A percentile compares a stretch with the other conserved stretches of the same genome.
Conservation (phyloP, 1,140 invertebrate species). For the Uloborus diversus region DNA sequence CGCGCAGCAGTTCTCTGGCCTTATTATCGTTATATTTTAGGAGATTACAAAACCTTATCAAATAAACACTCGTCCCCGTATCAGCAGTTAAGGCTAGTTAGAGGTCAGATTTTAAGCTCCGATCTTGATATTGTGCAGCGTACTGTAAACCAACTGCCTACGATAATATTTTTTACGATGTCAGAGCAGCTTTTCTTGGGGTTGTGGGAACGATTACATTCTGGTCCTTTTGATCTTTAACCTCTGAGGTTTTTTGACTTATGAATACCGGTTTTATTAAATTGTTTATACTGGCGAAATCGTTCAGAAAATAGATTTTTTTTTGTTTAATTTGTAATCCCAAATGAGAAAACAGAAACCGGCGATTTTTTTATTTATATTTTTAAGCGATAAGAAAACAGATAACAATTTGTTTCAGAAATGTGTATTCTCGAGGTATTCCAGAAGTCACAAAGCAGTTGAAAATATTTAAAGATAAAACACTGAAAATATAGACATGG, state of each 20-base stretch:
- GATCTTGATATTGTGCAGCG: background rate
- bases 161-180: conserved; percentile 31
- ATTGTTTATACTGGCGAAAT: too few species aligned
- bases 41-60: conserved; percentile 37
- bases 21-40: conserved; percentile 39
- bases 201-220: conserved; percentile 34
- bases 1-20: background rate
- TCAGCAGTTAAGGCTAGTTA: conserved; percentile 6
- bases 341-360: too few species aligned
- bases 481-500: too few species aligned
- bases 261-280: too few species aligned
- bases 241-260: conserved; percentile 37
- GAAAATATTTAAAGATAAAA: too few species aligned
- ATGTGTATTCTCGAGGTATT: too few species aligned
- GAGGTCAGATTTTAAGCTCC: conserved; percentile 32
- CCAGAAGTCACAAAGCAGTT: too few species aligned
- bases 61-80: conserved; percentile 31
- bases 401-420: too few species aligned
- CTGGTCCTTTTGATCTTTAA: conserved; percentile 21
- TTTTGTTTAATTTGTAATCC: too few species aligned
- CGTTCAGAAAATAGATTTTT: too few species aligned
- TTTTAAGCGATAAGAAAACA: too few species aligned
- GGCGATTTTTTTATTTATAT: too few species aligned
- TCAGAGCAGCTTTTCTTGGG: background rate
- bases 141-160: conserved; percentile 22